Percentiles rank a stretch among this genome's conserved stretches.
Evolutionary conservation across 2,113 vertebrate species (phyloP).

Genomic region (Lepus americanus): DNA sequence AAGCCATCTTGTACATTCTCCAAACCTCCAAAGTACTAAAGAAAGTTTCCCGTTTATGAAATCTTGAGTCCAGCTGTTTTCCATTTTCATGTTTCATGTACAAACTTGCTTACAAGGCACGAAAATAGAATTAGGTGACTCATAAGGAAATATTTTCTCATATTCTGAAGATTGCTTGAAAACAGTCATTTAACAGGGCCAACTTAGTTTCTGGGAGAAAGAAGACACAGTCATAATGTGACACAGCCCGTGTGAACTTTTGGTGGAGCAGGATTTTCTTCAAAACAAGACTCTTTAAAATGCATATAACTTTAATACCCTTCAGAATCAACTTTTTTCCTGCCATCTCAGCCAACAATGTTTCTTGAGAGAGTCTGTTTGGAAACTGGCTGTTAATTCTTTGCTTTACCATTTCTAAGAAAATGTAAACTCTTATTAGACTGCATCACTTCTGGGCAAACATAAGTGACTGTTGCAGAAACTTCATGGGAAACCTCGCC

Average conservation of each 20-base stretch:
- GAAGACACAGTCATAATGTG: not conserved
- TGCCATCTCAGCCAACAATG: not conserved
- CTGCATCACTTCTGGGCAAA: not conserved
- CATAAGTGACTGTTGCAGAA: not conserved
- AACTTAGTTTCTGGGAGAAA: conserved; percentile 22
- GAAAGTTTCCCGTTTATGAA: conserved; percentile 74
- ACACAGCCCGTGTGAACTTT: not conserved
- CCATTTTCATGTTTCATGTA: conserved; percentile 84
- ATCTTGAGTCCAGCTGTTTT: conserved; percentile 82
- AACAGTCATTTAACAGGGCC: not conserved
- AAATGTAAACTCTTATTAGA: no score
- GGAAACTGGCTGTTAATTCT: not conserved
- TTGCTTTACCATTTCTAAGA: not conserved
- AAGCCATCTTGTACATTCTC: conserved; percentile 53
- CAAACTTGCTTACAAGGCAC: conserved; percentile 81
- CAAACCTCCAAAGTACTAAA: conserved; percentile 67
- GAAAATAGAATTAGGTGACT: conserved; percentile 79
- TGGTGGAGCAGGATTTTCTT: not conserved
- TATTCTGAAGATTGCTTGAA: conserved; percentile 67
- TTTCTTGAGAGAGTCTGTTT: not conserved
- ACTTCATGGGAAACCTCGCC: not conserved
- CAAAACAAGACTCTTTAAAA: not conserved
- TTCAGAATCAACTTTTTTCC: not conserved
- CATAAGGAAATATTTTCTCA: conserved; percentile 78
- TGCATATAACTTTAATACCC: not conserved